Evolutionary conservation across 2,888 invertebrate genomes (phyloP).

Genomic region (Clistopyga incitator): DNA sequence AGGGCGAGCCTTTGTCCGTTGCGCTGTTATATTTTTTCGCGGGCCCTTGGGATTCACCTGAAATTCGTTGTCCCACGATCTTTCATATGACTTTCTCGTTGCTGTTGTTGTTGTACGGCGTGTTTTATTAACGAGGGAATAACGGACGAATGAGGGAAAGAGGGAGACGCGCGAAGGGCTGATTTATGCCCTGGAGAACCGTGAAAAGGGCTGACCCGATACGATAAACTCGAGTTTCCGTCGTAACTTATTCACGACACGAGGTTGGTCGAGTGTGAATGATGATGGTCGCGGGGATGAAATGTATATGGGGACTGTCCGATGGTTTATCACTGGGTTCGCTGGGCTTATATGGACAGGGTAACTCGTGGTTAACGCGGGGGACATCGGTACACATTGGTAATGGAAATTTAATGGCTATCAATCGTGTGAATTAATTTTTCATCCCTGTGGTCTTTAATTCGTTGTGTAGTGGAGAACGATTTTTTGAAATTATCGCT

Average conservation of each 20-base stretch:
- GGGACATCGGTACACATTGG: conserved; percentile 16
- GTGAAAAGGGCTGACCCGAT: conserved; percentile 50
- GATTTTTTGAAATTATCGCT: neutral
- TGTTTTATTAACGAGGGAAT: conserved; percentile 30
- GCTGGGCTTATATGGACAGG: conserved; percentile 7
- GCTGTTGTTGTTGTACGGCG: conserved; percentile 31
- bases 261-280: conserved; percentile 14
- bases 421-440: conserved; percentile 39
- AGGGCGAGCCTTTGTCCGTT: conserved; percentile 2
- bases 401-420: conserved; percentile 34
- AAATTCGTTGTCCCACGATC: conserved; percentile 45
- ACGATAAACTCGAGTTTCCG: conserved; percentile 40
- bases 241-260: conserved; percentile 45
- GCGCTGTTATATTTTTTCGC: conserved; percentile 24
- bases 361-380: neutral
- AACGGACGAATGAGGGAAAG: conserved; percentile 25
- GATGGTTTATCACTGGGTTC: conserved; percentile 7
- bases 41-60: conserved; percentile 36
- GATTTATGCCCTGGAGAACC: conserved; percentile 41
- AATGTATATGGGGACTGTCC: conserved; percentile 4
- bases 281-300: conserved; percentile 32
- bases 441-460: neutral
- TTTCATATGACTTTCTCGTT: no score
- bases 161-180: conserved; percentile 6
- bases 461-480: conserved; percentile 1